Evolutionary conservation across 2,113 vertebrate species (phyloP), one percentile per base, ranked within the genome.

Genomic region (Spheniscus mendiculus): DNA sequence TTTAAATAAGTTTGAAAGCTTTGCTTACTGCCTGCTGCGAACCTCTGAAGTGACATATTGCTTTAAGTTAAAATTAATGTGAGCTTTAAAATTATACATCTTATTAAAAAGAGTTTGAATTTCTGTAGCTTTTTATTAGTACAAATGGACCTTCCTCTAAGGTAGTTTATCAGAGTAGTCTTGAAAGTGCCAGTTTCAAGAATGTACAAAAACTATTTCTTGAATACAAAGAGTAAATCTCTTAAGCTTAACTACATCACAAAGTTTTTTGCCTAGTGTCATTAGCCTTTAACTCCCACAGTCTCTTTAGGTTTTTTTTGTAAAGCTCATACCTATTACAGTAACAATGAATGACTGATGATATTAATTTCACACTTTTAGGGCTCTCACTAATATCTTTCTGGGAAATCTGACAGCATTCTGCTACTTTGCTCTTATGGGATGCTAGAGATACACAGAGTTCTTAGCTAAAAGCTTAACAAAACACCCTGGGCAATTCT

Each of bases 1-100:
- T 97, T 95, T 96, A 94, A 97, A 97, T 96, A 97, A 97, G 95
- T 97, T 97, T 94, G 95, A 98, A 97, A 97, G 96, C 94, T 97
- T 96, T 93, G 89, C 89, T 87, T 65, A 34, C 87, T 96, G 93
- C 97, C 96, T 96, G 89, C 96, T 94, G 95, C 89, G 96, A 94
- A 91, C n/a, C 74, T 94, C 96, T 56, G 7, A 93, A 97, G 73
- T 93, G 85, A 83, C 90, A 59, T 32, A 45, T 11, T 95, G 94
- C 95, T 96, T 90, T 97, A 94, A 63, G 82, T 81, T 84, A 82
- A 82, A 96, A 95, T 87, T 61, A 84, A 89, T 78, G 56, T 53
- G 55, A 88, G 82, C 70, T 88, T 96, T 62, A 82, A 94, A 94
- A 89, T 81, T 69, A 93, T 52, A 42, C 59, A 83, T 91, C 71